phyloP scores from a whole-genome alignment of 2,113 vertebrate genomes.

The Cranoglanis bouderius region DNA sequence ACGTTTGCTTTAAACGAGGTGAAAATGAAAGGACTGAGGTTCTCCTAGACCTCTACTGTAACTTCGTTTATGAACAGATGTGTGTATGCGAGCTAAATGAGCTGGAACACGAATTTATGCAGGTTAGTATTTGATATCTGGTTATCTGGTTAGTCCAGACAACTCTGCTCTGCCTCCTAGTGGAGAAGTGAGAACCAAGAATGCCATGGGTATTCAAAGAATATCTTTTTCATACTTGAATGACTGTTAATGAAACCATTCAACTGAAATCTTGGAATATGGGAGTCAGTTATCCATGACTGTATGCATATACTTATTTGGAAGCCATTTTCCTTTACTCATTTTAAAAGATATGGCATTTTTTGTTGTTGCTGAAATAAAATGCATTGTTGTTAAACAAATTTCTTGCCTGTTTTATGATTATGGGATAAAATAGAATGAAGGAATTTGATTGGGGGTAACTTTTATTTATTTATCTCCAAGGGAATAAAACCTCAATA shows the following conservation, averaged over 20 bases:
- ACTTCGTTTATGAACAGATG: not conserved
- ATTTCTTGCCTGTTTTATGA: not conserved
- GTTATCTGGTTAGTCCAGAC: no score
- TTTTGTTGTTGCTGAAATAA: not conserved
- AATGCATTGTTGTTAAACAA: not conserved
- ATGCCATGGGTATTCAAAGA: not conserved
- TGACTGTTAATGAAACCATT: not conserved
- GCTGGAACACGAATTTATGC: not conserved
- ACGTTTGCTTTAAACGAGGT: not conserved
- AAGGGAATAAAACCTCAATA: constrained; percentile 50
- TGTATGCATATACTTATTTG: not conserved
- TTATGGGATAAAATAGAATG: not conserved
- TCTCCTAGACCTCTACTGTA: not conserved
- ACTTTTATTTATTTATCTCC: constrained; percentile 70
- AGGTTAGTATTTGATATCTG: not conserved
- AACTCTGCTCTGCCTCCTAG: not conserved
- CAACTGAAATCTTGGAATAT: not conserved
- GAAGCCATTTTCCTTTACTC: not conserved
- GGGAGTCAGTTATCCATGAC: not conserved
- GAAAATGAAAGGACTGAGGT: not conserved
- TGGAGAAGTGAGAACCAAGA: not conserved
- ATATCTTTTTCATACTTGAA: not conserved
- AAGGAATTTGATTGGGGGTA: constrained; percentile 61
- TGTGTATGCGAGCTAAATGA: not conserved
- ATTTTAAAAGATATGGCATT: not conserved